Percentiles rank a stretch among this genome's conserved stretches.
These are phyloP conservation scores for Allochrocebus solatus DNA, from an alignment of 2,797 vertebrate species.

Conservation along the genomic window DNA sequence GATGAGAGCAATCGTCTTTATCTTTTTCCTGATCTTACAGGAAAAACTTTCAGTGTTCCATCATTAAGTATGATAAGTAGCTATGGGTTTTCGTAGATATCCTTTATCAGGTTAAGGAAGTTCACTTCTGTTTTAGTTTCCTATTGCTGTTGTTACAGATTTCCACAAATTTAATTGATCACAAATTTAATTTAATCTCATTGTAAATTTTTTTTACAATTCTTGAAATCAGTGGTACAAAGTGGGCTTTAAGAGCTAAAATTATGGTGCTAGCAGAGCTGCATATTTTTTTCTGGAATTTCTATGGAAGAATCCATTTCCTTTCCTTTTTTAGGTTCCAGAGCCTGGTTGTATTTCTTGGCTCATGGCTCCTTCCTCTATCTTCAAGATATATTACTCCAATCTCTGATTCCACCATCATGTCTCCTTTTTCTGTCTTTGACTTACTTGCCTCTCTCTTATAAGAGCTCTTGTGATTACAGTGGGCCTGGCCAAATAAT, in stretches of 20 bases:
- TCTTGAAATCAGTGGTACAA: neutral
- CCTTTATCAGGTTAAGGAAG: neutral
- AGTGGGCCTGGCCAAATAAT: neutral
- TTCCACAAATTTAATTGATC: neutral
- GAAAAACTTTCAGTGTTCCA: neutral
- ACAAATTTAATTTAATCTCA: too few relatives aligned
- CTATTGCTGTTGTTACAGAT: neutral
- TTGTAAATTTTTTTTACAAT: neutral
- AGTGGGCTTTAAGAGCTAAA: neutral
- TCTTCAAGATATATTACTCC: neutral
- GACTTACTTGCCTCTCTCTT: neutral
- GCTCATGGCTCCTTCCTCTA: neutral
- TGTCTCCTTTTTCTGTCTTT: neutral
- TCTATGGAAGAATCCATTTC: neutral
- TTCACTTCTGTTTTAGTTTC: neutral
- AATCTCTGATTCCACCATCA: neutral
- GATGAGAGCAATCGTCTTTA: neutral
- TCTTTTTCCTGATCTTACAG: neutral
- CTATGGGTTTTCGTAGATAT: neutral
- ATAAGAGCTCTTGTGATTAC: neutral
- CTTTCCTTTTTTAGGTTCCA: neutral
- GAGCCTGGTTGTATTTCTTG: neutral
- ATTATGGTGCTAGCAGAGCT: neutral
- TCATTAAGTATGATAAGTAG: neutral
- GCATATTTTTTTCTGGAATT: neutral